Evolutionary conservation across 2,888 invertebrate species (phyloP).

Genomic region (Philereme vetulata): DNA sequence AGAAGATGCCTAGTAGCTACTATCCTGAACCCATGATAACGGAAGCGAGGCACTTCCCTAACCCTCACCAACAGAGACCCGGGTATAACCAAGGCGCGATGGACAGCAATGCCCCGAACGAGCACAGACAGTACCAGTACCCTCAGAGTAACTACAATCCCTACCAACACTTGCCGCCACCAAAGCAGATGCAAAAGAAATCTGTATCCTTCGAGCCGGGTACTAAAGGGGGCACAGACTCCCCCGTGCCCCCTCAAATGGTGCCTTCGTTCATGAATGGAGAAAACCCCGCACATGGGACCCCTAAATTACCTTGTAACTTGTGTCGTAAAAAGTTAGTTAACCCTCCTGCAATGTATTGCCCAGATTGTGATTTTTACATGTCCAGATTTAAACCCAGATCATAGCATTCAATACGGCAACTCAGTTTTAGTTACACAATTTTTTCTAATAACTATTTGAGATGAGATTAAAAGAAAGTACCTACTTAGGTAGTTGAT

Average conservation of each 20-base stretch:
- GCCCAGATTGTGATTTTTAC: conserved; percentile 96
- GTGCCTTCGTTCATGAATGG: conserved; percentile 53
- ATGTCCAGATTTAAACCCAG: conserved; percentile 92
- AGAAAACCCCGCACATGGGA: conserved; percentile 55
- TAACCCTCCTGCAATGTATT: conserved; percentile 90
- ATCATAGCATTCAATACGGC: conserved; percentile 62
- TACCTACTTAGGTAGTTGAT: background rate
- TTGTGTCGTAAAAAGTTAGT: conserved; percentile 94
- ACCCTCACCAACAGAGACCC: conserved; percentile 65
- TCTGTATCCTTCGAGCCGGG: conserved; percentile 89
- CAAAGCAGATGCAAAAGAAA: conserved; percentile 87
- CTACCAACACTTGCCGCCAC: conserved; percentile 86
- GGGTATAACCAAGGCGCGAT: conserved; percentile 68
- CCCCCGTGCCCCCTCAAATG: conserved; percentile 72
- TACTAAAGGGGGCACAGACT: conserved; percentile 86
- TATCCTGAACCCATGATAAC: conserved; percentile 57
- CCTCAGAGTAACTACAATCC: conserved; percentile 75
- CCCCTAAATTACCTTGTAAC: conserved; percentile 89
- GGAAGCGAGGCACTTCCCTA: conserved; percentile 65
- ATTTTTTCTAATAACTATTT: conserved; percentile 3
- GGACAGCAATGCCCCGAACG: conserved; percentile 48
- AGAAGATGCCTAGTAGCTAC: conserved; percentile 69
- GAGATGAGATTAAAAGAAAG: conserved; percentile 13
- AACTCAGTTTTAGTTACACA: conserved; percentile 16
- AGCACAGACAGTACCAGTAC: conserved; percentile 63